Percentiles rank a stretch among this genome's conserved stretches.
Evolutionary conservation across 2,113 vertebrate species (phyloP).

Genomic region (Opisthocomus hoazin): DNA sequence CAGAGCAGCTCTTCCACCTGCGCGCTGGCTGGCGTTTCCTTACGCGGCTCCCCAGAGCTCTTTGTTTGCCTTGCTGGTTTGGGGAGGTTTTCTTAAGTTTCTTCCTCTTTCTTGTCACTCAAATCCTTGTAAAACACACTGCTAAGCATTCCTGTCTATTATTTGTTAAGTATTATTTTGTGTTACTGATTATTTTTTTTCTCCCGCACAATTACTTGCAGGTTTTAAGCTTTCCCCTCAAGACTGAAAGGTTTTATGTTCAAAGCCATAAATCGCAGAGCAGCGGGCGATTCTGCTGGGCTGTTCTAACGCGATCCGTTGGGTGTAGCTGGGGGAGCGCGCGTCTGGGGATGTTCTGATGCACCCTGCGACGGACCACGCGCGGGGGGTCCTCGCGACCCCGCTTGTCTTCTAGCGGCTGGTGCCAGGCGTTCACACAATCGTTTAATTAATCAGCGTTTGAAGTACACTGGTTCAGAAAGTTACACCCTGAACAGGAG

Average conservation of each 20-base stretch:
- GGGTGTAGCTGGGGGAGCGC: neutral
- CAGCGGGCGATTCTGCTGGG: neutral
- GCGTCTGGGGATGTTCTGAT: neutral
- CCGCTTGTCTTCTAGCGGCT: fast-evolving
- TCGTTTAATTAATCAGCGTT: fast-evolving
- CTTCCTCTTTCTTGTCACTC: neutral
- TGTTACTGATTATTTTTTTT: neutral
- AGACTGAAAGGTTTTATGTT: neutral
- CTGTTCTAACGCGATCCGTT: neutral
- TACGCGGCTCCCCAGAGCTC: neutral
- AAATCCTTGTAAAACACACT: neutral
- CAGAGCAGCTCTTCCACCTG: neutral
- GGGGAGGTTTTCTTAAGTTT: neutral
- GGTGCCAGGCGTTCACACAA: neutral
- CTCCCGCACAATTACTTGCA: neutral
- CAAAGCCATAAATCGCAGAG: neutral
- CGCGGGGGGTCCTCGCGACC: neutral
- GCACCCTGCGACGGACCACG: neutral
- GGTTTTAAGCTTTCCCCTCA: neutral
- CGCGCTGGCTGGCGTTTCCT: fast-evolving
- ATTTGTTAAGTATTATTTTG: conserved; percentile 7
- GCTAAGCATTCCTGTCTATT: neutral
- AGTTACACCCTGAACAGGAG: neutral
- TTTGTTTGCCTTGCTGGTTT: neutral
- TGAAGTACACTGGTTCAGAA: fast-evolving